Base-by-base conservation (phyloP, 2,113 vertebrate genomes). In the Pipra filicauda region DNA sequence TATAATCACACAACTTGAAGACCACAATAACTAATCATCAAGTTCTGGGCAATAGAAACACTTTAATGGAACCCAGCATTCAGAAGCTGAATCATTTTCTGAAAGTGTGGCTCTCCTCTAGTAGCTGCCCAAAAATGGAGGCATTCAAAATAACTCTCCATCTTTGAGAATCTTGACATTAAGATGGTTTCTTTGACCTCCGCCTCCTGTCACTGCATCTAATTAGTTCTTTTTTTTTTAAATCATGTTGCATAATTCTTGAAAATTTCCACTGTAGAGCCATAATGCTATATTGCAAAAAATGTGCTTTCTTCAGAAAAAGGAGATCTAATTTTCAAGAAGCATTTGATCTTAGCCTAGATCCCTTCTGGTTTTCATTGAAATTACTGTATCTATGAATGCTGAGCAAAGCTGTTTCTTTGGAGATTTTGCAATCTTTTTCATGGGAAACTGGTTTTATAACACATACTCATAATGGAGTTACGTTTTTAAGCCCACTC, bases 121-220 rank as follows among this genome's bases (percentile, higher is more conserved):
- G 27, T 43, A 85, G 55, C 33, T 95, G 44, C 35, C 67, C 39
- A 48, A 67, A 95, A 83, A 88, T 41, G n/a, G 66, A 95, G 23
- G 16, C 67, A 71, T 80, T 35, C 72, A 90, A 91, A 96, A 95
- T 88, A 88, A 83, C 51, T 79, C 59, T 82, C 24, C n/a, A n/a
- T 85, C 78, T 90, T 79, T 33, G 28, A 71, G 67, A 64, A 79
- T 87, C 23, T 69, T 44, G 26, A 82, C 74, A 64, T 87, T 59
- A 61, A 75, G 65, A 88, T 70, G 51, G 85, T 94, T 95, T 89
- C 58, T 73, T 79, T 0, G 14, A 37, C 67, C 62, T 70, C 69
- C 8, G 10, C 44, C 58, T 95, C 66, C 58, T 70, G n/a, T 87
- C 78, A 74, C 76, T 94, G 73, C 64, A 86, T 83, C 51, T 83